These are phyloP conservation scores for Lacanobia oleracea DNA, from an alignment of 2,888 invertebrate genomes.

Conservation along the genomic window DNA sequence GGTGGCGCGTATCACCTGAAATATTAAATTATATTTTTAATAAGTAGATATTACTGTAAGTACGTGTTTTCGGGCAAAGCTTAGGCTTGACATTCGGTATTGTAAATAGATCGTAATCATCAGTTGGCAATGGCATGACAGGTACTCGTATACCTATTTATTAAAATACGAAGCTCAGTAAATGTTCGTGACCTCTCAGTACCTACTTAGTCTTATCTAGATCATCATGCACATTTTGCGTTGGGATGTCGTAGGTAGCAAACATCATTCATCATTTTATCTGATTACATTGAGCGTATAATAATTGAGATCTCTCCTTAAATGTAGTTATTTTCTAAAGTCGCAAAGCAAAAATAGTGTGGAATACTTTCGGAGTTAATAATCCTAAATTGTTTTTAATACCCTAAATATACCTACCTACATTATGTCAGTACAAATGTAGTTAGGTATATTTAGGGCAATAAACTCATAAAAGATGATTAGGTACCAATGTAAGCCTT, in stretches of 20 bases:
- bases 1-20: constrained; percentile 80
- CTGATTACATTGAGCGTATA: constrained; percentile 3
- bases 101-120: background rate
- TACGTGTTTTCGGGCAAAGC: background rate
- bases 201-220: constrained; percentile 2
- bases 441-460: background rate
- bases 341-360: constrained; percentile 1
- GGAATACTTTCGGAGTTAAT: background rate
- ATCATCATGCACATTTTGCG: background rate
- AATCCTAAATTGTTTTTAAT: background rate
- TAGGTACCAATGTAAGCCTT: background rate
- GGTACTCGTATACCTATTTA: background rate
- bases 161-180: background rate
- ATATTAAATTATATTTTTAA: constrained; percentile 22
- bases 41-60: background rate
- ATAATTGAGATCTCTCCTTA: constrained; percentile 29
- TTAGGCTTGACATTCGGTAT: constrained; percentile 12
- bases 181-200: background rate
- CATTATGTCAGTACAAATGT: background rate
- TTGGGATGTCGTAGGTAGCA: too few species aligned
- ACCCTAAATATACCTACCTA: too few species aligned
- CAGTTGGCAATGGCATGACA: background rate
- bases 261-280: constrained; percentile 5
- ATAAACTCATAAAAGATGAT: constrained; percentile 30
- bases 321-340: background rate